Evolutionary conservation across 1,140 invertebrate genomes (phyloP).

Genomic region (Hylyphantes graminicola): DNA sequence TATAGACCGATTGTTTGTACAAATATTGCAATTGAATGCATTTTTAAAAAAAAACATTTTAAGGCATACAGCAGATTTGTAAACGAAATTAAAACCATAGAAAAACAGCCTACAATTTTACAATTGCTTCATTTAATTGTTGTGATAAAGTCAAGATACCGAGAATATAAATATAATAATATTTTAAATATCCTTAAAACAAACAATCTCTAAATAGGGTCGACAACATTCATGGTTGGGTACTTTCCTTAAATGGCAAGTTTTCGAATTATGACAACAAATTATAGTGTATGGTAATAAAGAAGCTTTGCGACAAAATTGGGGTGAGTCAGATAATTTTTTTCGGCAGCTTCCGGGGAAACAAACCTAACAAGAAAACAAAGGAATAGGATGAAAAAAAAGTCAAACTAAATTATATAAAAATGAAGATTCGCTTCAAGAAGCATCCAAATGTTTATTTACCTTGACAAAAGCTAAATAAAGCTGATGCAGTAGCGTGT

Average conservation of each 20-base stretch:
- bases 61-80: not conserved
- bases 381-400: slow-evolving; percentile 21
- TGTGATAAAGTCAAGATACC: not conserved
- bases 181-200: not conserved
- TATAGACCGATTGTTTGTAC: no score
- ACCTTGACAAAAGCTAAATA: slow-evolving; percentile 6
- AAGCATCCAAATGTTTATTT: slow-evolving; percentile 32
- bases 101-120: not conserved
- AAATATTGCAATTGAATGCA: slow-evolving; percentile 1
- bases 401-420: slow-evolving; percentile 8
- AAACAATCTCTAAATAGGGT: not conserved
- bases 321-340: not conserved
- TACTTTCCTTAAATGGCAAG: slow-evolving; percentile 14
- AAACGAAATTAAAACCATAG: not conserved
- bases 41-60: not conserved
- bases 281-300: slow-evolving; percentile 27
- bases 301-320: slow-evolving; percentile 12
- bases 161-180: not conserved
- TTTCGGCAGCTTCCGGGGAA: not conserved
- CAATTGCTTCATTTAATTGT: not conserved
- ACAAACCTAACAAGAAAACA: slow-evolving; percentile 8
- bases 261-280: slow-evolving; percentile 29
- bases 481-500: no score
- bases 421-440: slow-evolving; percentile 5
- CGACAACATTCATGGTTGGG: slow-evolving; percentile 35